These are phyloP conservation scores for Corythaeola cristata DNA, from an alignment of 2,113 vertebrate genomes.

Conservation along the genomic window DNA sequence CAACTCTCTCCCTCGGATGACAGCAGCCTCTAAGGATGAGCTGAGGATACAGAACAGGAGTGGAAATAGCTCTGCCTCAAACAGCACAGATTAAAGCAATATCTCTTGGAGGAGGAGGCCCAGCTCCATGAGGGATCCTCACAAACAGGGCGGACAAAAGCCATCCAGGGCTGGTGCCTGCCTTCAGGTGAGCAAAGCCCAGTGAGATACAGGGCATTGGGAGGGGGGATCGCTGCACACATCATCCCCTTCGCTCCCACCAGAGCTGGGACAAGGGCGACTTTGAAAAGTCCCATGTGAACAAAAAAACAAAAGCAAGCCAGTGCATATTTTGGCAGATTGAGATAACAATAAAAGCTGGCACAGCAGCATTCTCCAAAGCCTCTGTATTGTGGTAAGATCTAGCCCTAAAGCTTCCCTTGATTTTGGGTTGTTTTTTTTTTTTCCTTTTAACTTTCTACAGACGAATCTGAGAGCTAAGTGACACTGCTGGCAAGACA, in stretches of 20 bases:
- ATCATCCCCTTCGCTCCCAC: neutral
- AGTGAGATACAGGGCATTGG: accelerated
- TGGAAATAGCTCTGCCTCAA: neutral
- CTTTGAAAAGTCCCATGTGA: neutral
- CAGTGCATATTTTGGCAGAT: neutral
- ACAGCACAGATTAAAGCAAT: neutral
- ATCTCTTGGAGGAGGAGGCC: neutral
- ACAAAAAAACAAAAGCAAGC: neutral
- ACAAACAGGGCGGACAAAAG: accelerated
- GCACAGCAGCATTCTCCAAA: neutral
- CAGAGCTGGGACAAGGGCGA: neutral
- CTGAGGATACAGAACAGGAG: neutral
- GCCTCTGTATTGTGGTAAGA: neutral
- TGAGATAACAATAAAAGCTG: neutral
- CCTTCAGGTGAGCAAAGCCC: neutral
- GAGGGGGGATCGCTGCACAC: neutral
- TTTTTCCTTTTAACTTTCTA: neutral
- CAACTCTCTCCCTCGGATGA: neutral
- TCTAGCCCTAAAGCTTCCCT: neutral
- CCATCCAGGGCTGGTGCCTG: neutral
- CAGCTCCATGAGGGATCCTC: neutral
- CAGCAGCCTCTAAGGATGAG: neutral
- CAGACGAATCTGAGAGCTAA: neutral
- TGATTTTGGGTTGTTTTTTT: neutral
- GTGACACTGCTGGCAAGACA: neutral